Evolutionary conservation across 2,888 invertebrate genomes (phyloP), one percentile per base, ranked within the genome.

Genomic region (Mesorhabditis sp.): DNA sequence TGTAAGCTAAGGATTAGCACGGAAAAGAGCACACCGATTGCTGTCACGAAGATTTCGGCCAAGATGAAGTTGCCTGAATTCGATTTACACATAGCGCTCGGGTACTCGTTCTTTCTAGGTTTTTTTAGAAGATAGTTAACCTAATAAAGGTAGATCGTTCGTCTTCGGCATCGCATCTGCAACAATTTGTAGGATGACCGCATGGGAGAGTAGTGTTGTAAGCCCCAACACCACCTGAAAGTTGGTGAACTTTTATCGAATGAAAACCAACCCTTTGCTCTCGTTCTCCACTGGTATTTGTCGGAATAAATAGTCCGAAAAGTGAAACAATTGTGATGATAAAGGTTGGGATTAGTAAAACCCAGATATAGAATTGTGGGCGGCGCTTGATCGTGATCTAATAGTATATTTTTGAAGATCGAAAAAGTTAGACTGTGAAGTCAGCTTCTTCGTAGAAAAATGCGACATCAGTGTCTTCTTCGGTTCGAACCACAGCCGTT

Each of bases 121-220:
- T 50, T 50, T n/a, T 50, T 62, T 4, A 10, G 10, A 7, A 4
- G 1, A 44, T 6, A 44, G 45, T 61, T 61, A 13, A 74, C 76
- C 76, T 4, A 79, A 68, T 10, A 80, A 45, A 4, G 80, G 80
- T 4, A 80, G 73, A 6, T 74, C 70, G 5, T 75, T 74, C 4
- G 80, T 78, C 58, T 80, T 80, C 4, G 80, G 80, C 80, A 80
- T 80, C 1, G 80, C 73, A 45, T 75, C 73, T 0, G 80, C 76
- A 4, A 80, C 76, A 66, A 80, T 80, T 73, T 80, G 76, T 10
- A 80, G 68, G 43, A 80, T 80, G 7, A 80, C 80, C 42, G 80
- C 77, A 0, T 77, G 76, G 6, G 80, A 80, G 13, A 80, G 69
- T 0, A 80, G 70, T 4, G 80, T 80, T 3, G 80, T 76, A 65